These are phyloP conservation scores for Neoniphon sammara DNA, from an alignment of 2,797 vertebrate species.

Conservation along the genomic window DNA sequence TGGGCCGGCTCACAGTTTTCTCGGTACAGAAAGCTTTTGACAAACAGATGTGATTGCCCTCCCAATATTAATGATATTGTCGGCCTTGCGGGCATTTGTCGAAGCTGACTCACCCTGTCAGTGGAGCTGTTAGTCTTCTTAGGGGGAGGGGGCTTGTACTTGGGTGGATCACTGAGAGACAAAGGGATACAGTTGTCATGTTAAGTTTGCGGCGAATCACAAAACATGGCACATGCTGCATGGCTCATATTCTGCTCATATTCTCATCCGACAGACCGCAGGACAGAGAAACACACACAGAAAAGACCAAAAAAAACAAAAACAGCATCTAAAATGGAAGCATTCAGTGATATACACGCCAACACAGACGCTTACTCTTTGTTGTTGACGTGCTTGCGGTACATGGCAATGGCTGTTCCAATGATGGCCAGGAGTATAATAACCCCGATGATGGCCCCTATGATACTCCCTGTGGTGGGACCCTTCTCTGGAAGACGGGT, in stretches of 20 bases:
- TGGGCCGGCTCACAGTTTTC: neutral
- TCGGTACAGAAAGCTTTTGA: neutral
- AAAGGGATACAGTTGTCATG: constrained; percentile 42
- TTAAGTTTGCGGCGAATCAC: constrained; percentile 22
- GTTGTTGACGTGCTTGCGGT: constrained; percentile 66
- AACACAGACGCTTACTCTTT: constrained; percentile 78
- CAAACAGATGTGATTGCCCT: neutral
- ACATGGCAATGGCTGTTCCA: constrained; percentile 72
- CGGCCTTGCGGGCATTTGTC: constrained; percentile 10
- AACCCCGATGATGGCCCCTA: constrained; percentile 80
- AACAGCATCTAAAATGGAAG: constrained; percentile 12
- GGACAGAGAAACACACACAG: neutral
- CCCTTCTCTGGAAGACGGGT: constrained; percentile 64
- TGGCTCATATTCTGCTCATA: constrained; percentile 11
- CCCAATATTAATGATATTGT: constrained; percentile 2
- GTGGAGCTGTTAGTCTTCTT: constrained; percentile 66
- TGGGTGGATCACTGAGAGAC: constrained; percentile 80
- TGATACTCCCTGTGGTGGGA: constrained; percentile 73
- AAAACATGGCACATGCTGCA: neutral
- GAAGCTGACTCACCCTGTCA: constrained; percentile 71
- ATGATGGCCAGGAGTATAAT: constrained; percentile 79
- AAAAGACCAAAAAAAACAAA: constrained; percentile 1
- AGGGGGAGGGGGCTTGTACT: constrained; percentile 84
- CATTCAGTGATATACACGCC: constrained; percentile 6
- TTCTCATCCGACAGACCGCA: constrained; percentile 18